Evolutionary conservation across 2,113 vertebrate species (phyloP).

Genomic region (Amblyopsis rosae): DNA sequence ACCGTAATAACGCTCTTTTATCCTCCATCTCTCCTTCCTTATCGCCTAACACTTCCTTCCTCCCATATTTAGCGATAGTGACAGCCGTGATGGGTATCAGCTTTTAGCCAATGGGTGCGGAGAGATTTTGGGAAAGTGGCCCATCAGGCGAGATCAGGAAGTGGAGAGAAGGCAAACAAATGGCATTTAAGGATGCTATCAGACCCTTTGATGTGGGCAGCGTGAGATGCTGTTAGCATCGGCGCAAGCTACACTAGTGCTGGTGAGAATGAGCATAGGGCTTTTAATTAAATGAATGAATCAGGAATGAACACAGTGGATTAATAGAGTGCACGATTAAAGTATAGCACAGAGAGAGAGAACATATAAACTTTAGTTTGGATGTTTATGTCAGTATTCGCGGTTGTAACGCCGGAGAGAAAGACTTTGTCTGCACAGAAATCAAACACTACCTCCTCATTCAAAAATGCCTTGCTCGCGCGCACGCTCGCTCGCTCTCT

Average conservation of each 20-base stretch:
- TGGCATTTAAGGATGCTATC: slow-evolving; percentile 52
- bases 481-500: neutral
- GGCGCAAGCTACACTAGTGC: slow-evolving; percentile 32
- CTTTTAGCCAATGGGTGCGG: slow-evolving; percentile 30
- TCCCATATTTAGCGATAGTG: slow-evolving; percentile 53
- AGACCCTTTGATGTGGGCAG: slow-evolving; percentile 38
- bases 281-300: too few species aligned
- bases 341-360: too few species aligned
- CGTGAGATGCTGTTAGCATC: slow-evolving; percentile 20
- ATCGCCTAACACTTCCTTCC: slow-evolving; percentile 64
- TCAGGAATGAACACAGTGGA: too few species aligned
- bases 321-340: too few species aligned
- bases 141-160: slow-evolving; percentile 46
- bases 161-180: slow-evolving; percentile 9
- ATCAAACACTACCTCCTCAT: neutral
- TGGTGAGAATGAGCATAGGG: slow-evolving; percentile 6
- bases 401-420: too few species aligned
- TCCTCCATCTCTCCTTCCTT: slow-evolving; percentile 36
- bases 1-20: slow-evolving; percentile 28
- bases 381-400: too few species aligned
- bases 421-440: neutral
- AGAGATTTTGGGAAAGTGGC: slow-evolving; percentile 16
- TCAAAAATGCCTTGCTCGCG: too few species aligned
- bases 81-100: slow-evolving; percentile 48
- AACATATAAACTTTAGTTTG: too few species aligned